Percentiles rank a stretch among this genome's conserved stretches.
phyloP scores from a whole-genome alignment of 2,888 invertebrate species.

The Eristalinus sepulchralis region DNA sequence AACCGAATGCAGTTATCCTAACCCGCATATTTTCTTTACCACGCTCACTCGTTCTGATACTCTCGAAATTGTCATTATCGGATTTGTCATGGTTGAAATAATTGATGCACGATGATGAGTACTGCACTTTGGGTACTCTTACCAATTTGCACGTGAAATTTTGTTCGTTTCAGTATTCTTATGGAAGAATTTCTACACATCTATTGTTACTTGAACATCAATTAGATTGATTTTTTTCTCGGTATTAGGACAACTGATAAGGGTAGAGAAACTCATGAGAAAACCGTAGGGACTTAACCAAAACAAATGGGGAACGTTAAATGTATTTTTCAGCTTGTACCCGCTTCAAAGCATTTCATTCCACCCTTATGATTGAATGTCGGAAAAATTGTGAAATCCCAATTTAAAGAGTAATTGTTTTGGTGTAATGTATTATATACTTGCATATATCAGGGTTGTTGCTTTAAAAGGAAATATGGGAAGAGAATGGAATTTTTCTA shows the following conservation, averaged over 20 bases:
- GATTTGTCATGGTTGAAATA: background rate
- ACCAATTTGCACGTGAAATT: background rate
- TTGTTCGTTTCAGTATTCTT: background rate
- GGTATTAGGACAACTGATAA: background rate
- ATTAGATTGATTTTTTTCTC: background rate
- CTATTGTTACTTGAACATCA: background rate
- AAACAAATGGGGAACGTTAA: background rate
- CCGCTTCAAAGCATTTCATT: no score
- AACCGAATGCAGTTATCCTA: no score
- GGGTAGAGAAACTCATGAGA: background rate
- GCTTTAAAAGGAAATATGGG: background rate
- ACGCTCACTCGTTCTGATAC: no score
- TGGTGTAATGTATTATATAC: background rate
- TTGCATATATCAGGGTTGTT: background rate
- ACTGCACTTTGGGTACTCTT: background rate
- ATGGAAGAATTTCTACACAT: background rate
- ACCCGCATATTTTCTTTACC: no score
- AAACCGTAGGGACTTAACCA: background rate
- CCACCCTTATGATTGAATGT: background rate
- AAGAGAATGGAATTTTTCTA: background rate
- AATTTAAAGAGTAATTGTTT: background rate
- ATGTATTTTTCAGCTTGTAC: background rate
- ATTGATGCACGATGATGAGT: background rate
- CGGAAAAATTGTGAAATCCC: background rate
- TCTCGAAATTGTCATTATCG: no score